Base-by-base conservation (phyloP, 1,140 invertebrate genomes). In the Galendromus occidentalis region DNA sequence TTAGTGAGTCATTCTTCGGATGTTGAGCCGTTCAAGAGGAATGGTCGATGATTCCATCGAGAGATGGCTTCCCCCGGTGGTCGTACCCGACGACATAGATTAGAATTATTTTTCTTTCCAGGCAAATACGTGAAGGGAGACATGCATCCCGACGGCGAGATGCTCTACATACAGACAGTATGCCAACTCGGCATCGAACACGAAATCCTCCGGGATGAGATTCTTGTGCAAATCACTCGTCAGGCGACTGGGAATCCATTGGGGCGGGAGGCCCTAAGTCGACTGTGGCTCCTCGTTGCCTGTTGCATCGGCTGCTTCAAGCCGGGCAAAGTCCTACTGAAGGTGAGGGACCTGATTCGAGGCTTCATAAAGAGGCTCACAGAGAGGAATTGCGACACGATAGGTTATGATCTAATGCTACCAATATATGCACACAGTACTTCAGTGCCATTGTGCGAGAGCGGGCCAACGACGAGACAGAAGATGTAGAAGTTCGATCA, bases 231-330 rank as follows among this genome's bases (percentile, higher is more conserved):
- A 73, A 86, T 87, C 71, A 87, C 91, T 67, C 79, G 89, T 71
- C 85, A 87, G 77, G 71, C 85, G 41, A 89, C 86, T 5, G 87
- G 88, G 69, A 90, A 90, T 79, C 84, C 89, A n/a, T 22, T 59
- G 14, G 82, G 82, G 71, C 70, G 79, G 2, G 88, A 91, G 51
- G 84, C 85, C 76, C 80, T 84, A 2, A 42, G 74, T 2, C 71
- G 86, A 55, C 81, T 91, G 17, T 96, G 91, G 91, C 78, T 93
- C 25, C 75, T 97, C 0, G 77, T 96, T 29, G 92, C 88, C 73
- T 77, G 95, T 30, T 84, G 85, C 66, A 85, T 90, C 25, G 90
- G 94, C 14, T 85, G 90, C 12, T 95, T 95, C 78, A 86, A 90
- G 71, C 90, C 91, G 0, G 87, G 86, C 69, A 92, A 93, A 78